These are phyloP conservation scores for Avahi laniger DNA, from an alignment of 2,797 vertebrate genomes.

Conservation along the genomic window DNA sequence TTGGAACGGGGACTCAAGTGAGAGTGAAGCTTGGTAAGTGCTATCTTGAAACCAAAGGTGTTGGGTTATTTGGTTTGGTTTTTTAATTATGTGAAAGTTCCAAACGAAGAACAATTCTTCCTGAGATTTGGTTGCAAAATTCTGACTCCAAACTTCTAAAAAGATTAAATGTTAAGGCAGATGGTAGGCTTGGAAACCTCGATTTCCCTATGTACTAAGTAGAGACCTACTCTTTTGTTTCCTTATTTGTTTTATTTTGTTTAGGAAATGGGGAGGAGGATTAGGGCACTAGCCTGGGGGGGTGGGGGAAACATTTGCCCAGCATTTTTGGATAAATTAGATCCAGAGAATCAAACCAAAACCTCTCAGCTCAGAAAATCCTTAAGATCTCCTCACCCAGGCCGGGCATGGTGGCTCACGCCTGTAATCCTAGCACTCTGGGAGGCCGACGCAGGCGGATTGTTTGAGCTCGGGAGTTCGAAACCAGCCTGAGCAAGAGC, in stretches of 20 bases:
- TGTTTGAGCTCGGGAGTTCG: no score
- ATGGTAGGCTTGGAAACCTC: slow-evolving; percentile 29
- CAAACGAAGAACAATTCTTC: slow-evolving; percentile 37
- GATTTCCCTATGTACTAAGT: slow-evolving; percentile 14
- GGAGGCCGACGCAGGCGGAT: no score
- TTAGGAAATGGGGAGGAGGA: background rate
- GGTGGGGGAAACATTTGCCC: background rate
- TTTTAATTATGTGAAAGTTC: slow-evolving; percentile 60
- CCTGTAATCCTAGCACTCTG: no score
- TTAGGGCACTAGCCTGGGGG: background rate
- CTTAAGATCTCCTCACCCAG: slow-evolving; percentile 21
- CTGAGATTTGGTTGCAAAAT: slow-evolving; percentile 29
- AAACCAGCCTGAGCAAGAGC: no score
- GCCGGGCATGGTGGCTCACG: no score
- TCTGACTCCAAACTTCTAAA: slow-evolving; percentile 59
- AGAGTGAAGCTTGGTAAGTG: slow-evolving; percentile 52
- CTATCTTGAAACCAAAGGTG: slow-evolving; percentile 43
- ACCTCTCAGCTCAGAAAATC: background rate
- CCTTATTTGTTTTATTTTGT: slow-evolving; percentile 44
- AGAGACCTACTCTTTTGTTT: slow-evolving; percentile 7
- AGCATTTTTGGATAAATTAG: slow-evolving; percentile 32
- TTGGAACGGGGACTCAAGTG: slow-evolving; percentile 27
- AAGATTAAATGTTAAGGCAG: slow-evolving; percentile 49
- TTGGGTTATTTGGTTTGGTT: slow-evolving; percentile 17
- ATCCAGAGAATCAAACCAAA: slow-evolving; percentile 56